A percentile compares a stretch with the other conserved stretches of the same genome.
phyloP scores from a whole-genome alignment of 2,888 invertebrate species.

The Cataglyphis rosenhaueri region DNA sequence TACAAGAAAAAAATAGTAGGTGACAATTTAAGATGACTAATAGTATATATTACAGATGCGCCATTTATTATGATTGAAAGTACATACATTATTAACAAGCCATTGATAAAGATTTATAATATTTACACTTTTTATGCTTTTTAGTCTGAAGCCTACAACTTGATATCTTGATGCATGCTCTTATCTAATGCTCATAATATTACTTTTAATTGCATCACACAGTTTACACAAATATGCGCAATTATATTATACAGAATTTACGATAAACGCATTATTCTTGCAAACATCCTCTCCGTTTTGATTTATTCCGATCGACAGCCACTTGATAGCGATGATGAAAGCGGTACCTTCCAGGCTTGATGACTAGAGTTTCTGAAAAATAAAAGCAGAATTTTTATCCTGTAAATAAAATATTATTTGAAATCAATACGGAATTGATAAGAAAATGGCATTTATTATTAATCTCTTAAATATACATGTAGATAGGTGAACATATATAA shows the following conservation, averaged over 20 bases:
- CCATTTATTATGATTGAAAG: conserved; percentile 26
- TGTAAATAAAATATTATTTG: not conserved
- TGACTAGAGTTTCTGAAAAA: conserved; percentile 24
- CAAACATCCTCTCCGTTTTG: not conserved
- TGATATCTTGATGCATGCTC: conserved; percentile 22
- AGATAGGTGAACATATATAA: not conserved
- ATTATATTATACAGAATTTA: conserved; percentile 5
- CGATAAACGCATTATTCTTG: not conserved
- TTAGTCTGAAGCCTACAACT: conserved; percentile 24
- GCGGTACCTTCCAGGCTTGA: not conserved
- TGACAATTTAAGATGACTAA: not conserved
- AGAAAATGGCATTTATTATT: not conserved
- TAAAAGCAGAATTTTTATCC: conserved; percentile 29
- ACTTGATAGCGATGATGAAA: conserved; percentile 18
- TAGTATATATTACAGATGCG: conserved; percentile 1
- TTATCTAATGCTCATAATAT: not conserved
- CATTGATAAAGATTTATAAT: conserved; percentile 34
- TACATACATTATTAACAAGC: conserved; percentile 26
- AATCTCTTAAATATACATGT: not conserved
- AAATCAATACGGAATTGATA: not conserved
- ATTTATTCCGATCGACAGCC: conserved; percentile 20
- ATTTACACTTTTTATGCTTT: conserved; percentile 12
- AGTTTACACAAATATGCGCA: conserved; percentile 30
- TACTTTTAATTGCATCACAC: conserved; percentile 40
- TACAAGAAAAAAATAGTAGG: not conserved